phyloP scores from a whole-genome alignment of 2,797 vertebrate species.

The Erethizon dorsatum region DNA sequence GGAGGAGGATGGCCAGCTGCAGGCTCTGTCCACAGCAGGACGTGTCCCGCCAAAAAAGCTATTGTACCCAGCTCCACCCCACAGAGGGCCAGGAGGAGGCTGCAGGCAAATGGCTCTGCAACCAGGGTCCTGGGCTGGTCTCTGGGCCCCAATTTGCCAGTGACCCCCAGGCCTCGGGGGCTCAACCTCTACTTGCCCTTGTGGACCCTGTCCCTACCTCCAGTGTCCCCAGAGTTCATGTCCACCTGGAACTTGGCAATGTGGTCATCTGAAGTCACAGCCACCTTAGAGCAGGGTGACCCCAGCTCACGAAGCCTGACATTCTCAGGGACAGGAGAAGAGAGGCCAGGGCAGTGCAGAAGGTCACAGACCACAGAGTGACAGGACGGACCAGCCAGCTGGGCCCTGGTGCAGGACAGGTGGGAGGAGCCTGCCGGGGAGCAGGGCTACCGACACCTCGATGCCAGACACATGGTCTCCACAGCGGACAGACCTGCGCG shows the following conservation, averaged over 20 bases:
- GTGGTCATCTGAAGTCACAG: not conserved
- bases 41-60: rapidly evolving
- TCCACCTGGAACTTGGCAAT: not conserved
- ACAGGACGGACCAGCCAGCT: not conserved
- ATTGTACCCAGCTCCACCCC: not conserved
- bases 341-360: not conserved
- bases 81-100: not conserved
- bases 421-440: not conserved
- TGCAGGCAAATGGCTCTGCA: not conserved
- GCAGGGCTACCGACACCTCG: not conserved
- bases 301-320: no score
- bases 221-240: no score
- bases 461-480: not conserved
- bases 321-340: not conserved
- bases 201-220: rapidly evolving
- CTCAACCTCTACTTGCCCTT: not conserved
- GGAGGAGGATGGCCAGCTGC: not conserved
- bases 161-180: not conserved
- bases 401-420: not conserved
- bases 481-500: not conserved
- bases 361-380: not conserved
- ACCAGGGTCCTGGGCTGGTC: not conserved
- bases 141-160: not conserved
- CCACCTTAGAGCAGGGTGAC: not conserved
- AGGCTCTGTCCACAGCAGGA: not conserved